phyloP scores from a whole-genome alignment of 2,888 invertebrate species.

The Lissonota sp. region DNA sequence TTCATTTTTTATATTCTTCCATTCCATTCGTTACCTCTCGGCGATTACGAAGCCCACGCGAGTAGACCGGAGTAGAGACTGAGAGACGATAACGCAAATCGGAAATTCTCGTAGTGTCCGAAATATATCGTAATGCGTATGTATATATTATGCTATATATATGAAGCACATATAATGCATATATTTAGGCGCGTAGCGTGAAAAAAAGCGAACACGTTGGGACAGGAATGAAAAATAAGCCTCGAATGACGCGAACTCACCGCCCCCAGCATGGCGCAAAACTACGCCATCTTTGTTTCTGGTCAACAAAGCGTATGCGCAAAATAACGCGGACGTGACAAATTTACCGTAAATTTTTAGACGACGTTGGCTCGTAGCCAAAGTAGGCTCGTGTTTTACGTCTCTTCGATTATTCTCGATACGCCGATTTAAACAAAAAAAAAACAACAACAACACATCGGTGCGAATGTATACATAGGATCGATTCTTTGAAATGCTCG shows the following conservation, averaged over 20 bases:
- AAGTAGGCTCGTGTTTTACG: too few relatives aligned
- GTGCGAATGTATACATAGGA: too few relatives aligned
- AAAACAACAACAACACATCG: too few relatives aligned
- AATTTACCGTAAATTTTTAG: too few relatives aligned
- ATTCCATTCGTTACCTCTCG: slow-evolving; percentile 8
- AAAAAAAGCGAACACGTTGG: slow-evolving; percentile 4
- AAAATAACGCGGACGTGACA: neutral
- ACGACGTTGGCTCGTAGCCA: too few relatives aligned
- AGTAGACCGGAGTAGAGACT: too few relatives aligned
- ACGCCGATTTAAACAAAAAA: too few relatives aligned
- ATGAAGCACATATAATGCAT: neutral
- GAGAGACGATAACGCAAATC: slow-evolving; percentile 33
- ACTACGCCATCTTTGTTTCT: neutral
- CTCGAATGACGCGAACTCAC: neutral
- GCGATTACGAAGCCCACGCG: slow-evolving; percentile 45
- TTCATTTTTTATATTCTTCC: neutral
- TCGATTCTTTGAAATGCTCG: too few relatives aligned
- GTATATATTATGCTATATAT: neutral
- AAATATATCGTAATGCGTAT: neutral
- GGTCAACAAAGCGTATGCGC: neutral
- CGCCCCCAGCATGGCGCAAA: neutral
- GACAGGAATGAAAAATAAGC: slow-evolving; percentile 12
- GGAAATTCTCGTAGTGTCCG: slow-evolving; percentile 24
- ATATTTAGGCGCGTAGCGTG: slow-evolving; percentile 10
- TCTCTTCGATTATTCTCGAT: too few relatives aligned